Percentiles rank a stretch among this genome's conserved stretches.
Evolutionary conservation across 2,113 vertebrate genomes (phyloP).

Genomic region (Pluvialis apricaria): DNA sequence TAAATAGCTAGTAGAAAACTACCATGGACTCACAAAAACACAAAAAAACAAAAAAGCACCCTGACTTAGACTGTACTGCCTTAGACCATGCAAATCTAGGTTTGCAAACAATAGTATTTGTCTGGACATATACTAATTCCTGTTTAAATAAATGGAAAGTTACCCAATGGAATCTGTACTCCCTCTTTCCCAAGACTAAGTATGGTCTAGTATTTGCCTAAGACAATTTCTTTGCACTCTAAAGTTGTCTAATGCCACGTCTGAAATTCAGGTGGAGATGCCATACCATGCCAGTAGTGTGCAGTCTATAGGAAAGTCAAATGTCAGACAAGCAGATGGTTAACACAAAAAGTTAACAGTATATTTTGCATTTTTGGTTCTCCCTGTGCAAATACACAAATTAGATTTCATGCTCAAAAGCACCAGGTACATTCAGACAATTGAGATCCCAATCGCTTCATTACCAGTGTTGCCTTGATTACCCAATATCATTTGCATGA

Average conservation of each 20-base stretch:
- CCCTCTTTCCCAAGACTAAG: background rate
- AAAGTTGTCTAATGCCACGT: background rate
- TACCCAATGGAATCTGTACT: background rate
- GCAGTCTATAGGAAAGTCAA: background rate
- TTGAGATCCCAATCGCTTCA: background rate
- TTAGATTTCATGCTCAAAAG: slow-evolving; percentile 43
- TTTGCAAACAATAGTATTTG: background rate
- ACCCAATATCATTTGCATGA: slow-evolving; percentile 45
- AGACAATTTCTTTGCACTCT: background rate
- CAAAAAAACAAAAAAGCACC: background rate
- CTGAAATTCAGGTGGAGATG: background rate
- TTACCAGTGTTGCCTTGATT: slow-evolving; percentile 39
- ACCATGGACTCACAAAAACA: background rate
- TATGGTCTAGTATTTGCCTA: background rate
- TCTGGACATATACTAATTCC: background rate
- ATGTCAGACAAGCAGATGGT: background rate
- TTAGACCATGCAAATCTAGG: background rate
- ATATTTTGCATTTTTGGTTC: background rate
- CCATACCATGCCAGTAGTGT: background rate
- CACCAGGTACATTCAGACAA: background rate
- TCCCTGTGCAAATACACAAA: background rate
- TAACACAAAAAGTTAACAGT: background rate
- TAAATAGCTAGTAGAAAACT: background rate
- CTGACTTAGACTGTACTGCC: background rate
- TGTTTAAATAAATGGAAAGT: background rate